Conservation (phyloP, 2,888 invertebrate genomes). For the Sesamia inferens region DNA sequence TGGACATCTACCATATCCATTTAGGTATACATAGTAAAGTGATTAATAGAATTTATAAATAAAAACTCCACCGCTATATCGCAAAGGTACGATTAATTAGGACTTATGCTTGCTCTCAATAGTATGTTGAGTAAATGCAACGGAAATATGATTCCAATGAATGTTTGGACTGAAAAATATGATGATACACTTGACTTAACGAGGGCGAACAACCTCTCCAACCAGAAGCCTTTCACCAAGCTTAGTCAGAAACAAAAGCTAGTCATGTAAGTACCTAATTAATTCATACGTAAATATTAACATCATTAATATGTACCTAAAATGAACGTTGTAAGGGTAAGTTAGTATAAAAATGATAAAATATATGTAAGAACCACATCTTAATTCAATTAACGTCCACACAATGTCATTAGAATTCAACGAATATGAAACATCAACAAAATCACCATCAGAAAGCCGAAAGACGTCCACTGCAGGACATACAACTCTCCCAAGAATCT, state of each 20-base stretch:
- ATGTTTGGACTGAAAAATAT: neutral
- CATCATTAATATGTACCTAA: neutral
- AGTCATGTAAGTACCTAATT: conserved; percentile 14
- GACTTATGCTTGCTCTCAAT: too few species aligned
- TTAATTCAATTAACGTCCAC: conserved; percentile 15
- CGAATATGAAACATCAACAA: neutral
- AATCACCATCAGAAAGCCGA: too few species aligned
- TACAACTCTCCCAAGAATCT: too few species aligned
- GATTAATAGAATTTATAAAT: neutral
- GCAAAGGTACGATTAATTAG: too few species aligned
- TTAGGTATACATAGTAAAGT: neutral
- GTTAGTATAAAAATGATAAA: conserved; percentile 2
- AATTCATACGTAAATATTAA: conserved; percentile 25
- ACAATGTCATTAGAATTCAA: neutral
- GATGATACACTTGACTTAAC: neutral
- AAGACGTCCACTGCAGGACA: too few species aligned
- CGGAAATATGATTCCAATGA: neutral
- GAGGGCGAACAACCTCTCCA: neutral
- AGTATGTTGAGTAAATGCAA: neutral
- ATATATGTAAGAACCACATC: conserved; percentile 1
- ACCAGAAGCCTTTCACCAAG: neutral
- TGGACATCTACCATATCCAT: neutral
- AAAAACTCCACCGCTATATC: neutral
- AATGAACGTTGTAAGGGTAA: neutral
- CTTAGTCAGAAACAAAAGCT: conserved; percentile 6